A percentile compares a stretch with the other conserved stretches of the same genome.
phyloP scores from a whole-genome alignment of 2,113 vertebrate species.

The Scalopus aquaticus region DNA sequence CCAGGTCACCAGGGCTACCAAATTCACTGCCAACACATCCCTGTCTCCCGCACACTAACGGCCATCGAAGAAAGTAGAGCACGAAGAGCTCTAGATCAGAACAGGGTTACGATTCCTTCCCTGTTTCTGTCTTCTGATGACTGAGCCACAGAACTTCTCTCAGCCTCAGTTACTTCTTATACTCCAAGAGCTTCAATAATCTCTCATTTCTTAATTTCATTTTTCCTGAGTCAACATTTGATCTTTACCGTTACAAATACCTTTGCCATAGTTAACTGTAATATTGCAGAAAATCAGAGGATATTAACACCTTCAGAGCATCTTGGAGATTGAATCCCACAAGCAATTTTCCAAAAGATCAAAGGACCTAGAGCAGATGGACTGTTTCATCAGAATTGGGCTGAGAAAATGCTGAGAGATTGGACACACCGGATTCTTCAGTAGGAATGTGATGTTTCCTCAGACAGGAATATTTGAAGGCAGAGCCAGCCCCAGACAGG shows the following conservation, averaged over 20 bases:
- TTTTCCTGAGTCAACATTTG: neutral
- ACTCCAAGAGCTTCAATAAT: conserved; percentile 20
- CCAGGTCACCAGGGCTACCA: neutral
- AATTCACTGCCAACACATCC: neutral
- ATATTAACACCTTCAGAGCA: conserved; percentile 43
- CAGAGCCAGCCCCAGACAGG: neutral
- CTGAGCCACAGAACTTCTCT: neutral
- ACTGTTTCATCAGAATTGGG: neutral
- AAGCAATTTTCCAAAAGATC: neutral
- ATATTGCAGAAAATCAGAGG: neutral
- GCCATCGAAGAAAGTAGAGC: neutral
- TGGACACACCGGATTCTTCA: neutral
- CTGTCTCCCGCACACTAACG: neutral
- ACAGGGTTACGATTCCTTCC: neutral
- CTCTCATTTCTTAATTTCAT: neutral
- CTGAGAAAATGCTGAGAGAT: neutral
- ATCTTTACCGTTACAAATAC: conserved; percentile 6
- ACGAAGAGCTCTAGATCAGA: neutral
- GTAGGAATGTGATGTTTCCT: neutral
- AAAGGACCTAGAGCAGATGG: neutral
- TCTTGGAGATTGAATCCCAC: conserved; percentile 13
- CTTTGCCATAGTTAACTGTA: neutral
- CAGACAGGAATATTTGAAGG: neutral
- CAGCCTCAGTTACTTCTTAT: neutral
- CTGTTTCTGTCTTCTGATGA: neutral